A percentile compares a stretch with the other conserved stretches of the same genome.
Conservation (phyloP, 2,113 vertebrate genomes). For the Helogale parvula region DNA sequence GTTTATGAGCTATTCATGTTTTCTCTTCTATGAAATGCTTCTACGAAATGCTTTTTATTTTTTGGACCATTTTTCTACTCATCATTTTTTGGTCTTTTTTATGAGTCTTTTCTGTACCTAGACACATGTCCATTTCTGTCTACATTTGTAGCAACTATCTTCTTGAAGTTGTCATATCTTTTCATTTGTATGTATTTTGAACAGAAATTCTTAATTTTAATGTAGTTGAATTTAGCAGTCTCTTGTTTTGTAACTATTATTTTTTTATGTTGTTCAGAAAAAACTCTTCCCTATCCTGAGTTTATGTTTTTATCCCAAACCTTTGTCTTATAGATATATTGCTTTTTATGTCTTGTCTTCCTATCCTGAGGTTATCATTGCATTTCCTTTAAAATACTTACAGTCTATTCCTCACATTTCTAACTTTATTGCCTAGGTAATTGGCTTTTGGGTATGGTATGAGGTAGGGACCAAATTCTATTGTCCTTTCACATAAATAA, state of each 20-base stretch:
- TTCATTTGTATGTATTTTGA: background rate
- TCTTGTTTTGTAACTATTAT: background rate
- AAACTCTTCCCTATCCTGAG: background rate
- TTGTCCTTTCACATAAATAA: background rate
- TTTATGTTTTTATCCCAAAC: background rate
- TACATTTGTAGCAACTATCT: slow-evolving; percentile 14
- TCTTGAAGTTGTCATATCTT: background rate
- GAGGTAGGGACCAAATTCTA: background rate
- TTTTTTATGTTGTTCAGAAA: slow-evolving; percentile 1
- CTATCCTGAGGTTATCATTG: background rate
- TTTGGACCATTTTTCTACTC: background rate
- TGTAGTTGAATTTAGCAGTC: background rate
- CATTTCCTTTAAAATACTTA: slow-evolving; percentile 21
- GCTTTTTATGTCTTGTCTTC: background rate
- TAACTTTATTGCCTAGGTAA: background rate
- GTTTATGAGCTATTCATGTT: background rate
- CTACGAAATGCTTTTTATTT: background rate
- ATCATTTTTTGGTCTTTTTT: background rate
- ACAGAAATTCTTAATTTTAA: background rate
- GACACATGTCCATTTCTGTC: background rate
- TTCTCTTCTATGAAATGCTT: background rate
- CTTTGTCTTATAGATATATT: background rate
- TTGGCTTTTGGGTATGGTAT: background rate
- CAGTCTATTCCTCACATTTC: background rate
- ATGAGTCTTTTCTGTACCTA: background rate